Base-by-base conservation (phyloP, 2,888 invertebrate species). In the Harpalus rufipes region DNA sequence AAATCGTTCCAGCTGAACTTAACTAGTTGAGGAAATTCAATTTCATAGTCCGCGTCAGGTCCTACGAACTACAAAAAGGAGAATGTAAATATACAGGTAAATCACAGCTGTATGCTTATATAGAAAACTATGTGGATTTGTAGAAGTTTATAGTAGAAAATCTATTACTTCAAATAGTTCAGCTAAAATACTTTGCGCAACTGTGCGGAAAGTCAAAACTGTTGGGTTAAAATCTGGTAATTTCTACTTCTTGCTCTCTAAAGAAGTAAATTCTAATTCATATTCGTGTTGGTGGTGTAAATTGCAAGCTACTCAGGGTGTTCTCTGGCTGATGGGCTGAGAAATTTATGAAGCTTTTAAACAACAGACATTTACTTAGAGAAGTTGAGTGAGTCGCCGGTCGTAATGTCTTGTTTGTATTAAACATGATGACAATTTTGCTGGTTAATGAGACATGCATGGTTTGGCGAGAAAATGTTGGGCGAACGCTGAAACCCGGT, bases 381-480 rank as follows among this genome's bases (percentile, higher is more conserved):
- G 78, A 58, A 74, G 58, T 58, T 78, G 58, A 78, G 78, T 58
- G 78, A 78, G 78, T 58, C 78, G 14, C 58, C 32, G 58, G 74
- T 58, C 61, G 56, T 83, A 83, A 83, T 83, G 83, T 83, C 83
- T 83, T 76, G 76, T 83, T 83, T 83, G 65, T 76, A 83, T 74
- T 83, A 83, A 76, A 76, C 76, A 83, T 76, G 83, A 83, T 83
- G 83, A 83, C 83, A 83, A 83, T 83, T 83, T 83, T 83, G 61
- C 61, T 76, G 65, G 16, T 83, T 83, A 83, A 83, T 83, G 83
- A 83, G 76, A 76, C 83, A 76, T 83, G 83, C 76, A 83, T 83
- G 63, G 83, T 83, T 82, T 83, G 51, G 59, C 21, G 63, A 61
- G 83, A 65, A 83, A 83, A 83, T 58, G 78, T 78, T 78, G 25